phyloP scores from a whole-genome alignment of 1,140 invertebrate genomes.

The Mya arenaria region DNA sequence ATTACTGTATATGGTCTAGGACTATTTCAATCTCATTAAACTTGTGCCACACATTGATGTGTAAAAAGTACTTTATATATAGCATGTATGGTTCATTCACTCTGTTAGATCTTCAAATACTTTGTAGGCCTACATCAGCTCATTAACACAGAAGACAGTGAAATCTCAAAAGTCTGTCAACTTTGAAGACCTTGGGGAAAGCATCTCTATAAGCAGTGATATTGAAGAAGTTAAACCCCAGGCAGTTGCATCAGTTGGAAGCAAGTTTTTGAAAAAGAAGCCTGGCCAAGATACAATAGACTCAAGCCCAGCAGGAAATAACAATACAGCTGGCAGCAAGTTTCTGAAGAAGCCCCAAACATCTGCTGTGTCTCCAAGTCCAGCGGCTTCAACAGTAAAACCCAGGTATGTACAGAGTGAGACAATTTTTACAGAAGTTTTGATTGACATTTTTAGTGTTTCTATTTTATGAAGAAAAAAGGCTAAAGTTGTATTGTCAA shows the following conservation, averaged over 20 bases:
- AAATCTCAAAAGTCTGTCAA: constrained; percentile 62
- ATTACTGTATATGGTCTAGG: too few relatives aligned
- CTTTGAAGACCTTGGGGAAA: constrained; percentile 70
- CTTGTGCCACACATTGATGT: too few relatives aligned
- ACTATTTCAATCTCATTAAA: too few relatives aligned
- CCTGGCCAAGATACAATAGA: constrained; percentile 1
- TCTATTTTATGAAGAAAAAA: too few relatives aligned
- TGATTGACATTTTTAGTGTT: too few relatives aligned
- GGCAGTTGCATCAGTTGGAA: constrained; percentile 44
- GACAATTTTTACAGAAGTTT: too few relatives aligned
- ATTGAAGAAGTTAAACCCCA: constrained; percentile 51
- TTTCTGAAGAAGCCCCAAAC: constrained; percentile 51
- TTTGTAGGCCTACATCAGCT: constrained; percentile 70
- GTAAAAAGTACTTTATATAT: too few relatives aligned
- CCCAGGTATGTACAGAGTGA: too few relatives aligned
- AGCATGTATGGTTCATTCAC: too few relatives aligned
- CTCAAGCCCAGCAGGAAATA: background rate
- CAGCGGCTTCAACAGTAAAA: too few relatives aligned
- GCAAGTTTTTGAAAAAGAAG: constrained; percentile 71
- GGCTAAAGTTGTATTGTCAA: too few relatives aligned
- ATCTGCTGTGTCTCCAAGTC: constrained; percentile 19
- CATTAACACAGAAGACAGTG: constrained; percentile 66
- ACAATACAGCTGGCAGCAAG: constrained; percentile 1
- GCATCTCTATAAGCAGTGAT: constrained; percentile 68
- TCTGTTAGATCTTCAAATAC: too few relatives aligned